These are phyloP conservation scores for Ferdinandea cuprea DNA, from an alignment of 2,888 invertebrate genomes.

Conservation along the genomic window DNA sequence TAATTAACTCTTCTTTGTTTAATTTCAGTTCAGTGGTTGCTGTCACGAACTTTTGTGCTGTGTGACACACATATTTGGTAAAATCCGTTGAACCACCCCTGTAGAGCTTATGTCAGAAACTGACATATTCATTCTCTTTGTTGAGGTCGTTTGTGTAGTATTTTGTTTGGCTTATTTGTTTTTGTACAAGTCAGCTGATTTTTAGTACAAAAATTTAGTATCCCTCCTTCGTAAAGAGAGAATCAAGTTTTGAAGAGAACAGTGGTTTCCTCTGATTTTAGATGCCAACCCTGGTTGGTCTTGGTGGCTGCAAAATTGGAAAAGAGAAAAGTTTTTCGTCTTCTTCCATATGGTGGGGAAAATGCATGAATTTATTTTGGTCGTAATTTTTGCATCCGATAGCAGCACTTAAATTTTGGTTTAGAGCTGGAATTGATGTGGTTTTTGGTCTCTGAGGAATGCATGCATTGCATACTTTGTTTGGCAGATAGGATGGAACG, in stretches of 20 bases:
- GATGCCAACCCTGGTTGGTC: not conserved
- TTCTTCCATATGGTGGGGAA: conserved; percentile 12
- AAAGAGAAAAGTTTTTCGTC: conserved; percentile 19
- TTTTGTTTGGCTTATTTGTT: conserved; percentile 1
- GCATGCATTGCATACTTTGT: not conserved
- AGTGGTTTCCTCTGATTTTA: not conserved
- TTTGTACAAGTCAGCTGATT: conserved; percentile 47
- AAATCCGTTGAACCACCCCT: conserved; percentile 16
- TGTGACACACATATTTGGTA: not conserved
- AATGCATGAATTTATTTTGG: conserved; percentile 18
- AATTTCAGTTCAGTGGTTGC: conserved; percentile 4
- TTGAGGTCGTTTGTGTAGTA: not conserved
- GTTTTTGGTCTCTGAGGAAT: not conserved
- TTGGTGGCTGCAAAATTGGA: not conserved
- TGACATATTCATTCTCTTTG: conserved; percentile 1
- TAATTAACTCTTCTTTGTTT: conserved; percentile 24
- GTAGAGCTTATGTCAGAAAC: conserved; percentile 24
- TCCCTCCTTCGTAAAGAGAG: conserved; percentile 15
- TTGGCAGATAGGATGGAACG: not conserved
- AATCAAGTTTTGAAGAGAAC: conserved; percentile 5
- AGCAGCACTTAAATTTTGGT: conserved; percentile 7
- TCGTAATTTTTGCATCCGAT: conserved; percentile 19
- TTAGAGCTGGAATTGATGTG: conserved; percentile 12
- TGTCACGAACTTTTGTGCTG: not conserved
- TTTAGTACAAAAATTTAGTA: conserved; percentile 56